A percentile compares a stretch with the other conserved stretches of the same genome.
These are phyloP conservation scores for Mesorhabditis belari DNA, from an alignment of 2,888 invertebrate species.

Conservation along the genomic window DNA sequence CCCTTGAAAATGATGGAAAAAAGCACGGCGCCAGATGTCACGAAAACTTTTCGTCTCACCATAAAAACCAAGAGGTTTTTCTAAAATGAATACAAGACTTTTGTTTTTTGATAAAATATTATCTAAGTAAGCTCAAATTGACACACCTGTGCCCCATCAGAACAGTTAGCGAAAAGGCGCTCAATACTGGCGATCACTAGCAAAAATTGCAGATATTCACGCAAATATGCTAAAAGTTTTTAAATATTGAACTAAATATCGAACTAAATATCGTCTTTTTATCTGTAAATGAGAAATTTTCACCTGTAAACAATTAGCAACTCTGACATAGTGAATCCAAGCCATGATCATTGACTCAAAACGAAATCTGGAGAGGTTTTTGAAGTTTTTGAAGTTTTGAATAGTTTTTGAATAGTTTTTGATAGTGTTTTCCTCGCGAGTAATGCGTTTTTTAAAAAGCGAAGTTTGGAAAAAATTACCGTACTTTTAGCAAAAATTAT, in stretches of 20 bases:
- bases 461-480: too few species aligned
- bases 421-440: too few species aligned
- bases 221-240: constrained; percentile 32
- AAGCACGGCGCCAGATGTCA: constrained; percentile 21
- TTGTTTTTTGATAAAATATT: too few species aligned
- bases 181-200: constrained; percentile 37
- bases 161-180: constrained; percentile 29
- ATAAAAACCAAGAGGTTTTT: constrained; percentile 33
- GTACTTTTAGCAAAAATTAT: too few species aligned
- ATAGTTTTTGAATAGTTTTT: neutral
- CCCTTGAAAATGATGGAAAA: constrained; percentile 33
- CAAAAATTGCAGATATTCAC: constrained; percentile 40
- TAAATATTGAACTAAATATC: constrained; percentile 1
- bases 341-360: neutral
- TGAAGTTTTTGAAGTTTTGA: too few species aligned
- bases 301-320: constrained; percentile 23
- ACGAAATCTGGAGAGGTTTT: neutral
- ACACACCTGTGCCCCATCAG: constrained; percentile 9
- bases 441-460: too few species aligned
- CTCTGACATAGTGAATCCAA: constrained; percentile 2
- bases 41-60: constrained; percentile 27
- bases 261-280: too few species aligned
- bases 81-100: too few species aligned
- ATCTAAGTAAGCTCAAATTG: neutral
- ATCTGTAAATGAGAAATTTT: neutral